phyloP scores from a whole-genome alignment of 1,140 invertebrate species.

The Amyelois transitella region DNA sequence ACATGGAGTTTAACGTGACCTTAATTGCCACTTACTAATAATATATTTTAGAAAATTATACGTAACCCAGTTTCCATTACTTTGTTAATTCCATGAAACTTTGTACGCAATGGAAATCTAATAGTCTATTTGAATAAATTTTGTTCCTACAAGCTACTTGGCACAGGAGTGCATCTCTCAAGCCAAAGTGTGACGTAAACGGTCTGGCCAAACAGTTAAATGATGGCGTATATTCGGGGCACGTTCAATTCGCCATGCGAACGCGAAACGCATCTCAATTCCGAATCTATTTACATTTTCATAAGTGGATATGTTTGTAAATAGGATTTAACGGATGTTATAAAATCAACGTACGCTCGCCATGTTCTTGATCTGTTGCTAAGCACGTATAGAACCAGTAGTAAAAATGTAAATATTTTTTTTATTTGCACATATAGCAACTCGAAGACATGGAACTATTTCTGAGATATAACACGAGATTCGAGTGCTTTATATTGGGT shows the following conservation, averaged over 20 bases:
- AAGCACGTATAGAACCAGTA: neutral
- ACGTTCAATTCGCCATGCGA: constrained; percentile 26
- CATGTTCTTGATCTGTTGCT: neutral
- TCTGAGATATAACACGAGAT: no score
- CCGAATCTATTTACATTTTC: constrained; percentile 25
- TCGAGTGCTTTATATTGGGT: no score
- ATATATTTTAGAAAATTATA: no score
- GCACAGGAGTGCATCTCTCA: constrained; percentile 28
- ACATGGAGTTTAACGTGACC: no score
- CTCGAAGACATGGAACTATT: neutral
- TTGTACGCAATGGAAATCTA: neutral
- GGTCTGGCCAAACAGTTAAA: constrained; percentile 20
- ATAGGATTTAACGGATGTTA: constrained; percentile 1
- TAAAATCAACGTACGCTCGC: neutral
- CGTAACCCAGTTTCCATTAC: no score
- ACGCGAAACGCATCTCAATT: constrained; percentile 26
- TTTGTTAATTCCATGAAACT: neutral
- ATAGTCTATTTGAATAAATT: constrained; percentile 11
- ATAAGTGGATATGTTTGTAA: constrained; percentile 10
- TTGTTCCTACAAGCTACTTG: constrained; percentile 15
- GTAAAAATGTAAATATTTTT: neutral
- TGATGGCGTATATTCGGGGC: constrained; percentile 22
- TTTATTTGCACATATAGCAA: neutral
- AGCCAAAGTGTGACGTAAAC: constrained; percentile 36
- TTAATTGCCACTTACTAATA: no score